Conservation (phyloP, 2,888 invertebrate species). For the Bedellia somnulentella region DNA sequence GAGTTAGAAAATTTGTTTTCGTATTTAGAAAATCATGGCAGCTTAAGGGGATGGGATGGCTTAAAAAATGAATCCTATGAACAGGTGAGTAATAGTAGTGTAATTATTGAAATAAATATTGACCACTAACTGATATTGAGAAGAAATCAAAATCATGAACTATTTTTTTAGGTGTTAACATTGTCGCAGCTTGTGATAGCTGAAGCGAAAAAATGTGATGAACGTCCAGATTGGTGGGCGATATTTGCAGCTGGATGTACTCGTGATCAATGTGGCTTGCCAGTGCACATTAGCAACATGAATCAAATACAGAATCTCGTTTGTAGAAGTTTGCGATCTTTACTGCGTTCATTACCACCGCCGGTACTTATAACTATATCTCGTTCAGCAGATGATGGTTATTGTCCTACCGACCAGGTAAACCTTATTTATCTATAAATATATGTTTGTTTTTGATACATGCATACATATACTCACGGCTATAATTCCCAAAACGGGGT, state of each 20-base stretch:
- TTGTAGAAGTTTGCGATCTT: slow-evolving; percentile 52
- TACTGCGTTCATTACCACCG: slow-evolving; percentile 63
- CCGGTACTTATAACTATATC: slow-evolving; percentile 76
- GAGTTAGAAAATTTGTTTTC: slow-evolving; percentile 69
- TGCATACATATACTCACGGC: background rate
- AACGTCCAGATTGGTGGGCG: slow-evolving; percentile 75
- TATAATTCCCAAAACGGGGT: no score
- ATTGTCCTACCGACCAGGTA: slow-evolving; percentile 78
- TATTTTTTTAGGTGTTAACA: slow-evolving; percentile 28
- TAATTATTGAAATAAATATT: no score
- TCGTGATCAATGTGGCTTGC: slow-evolving; percentile 81
- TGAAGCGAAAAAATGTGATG: slow-evolving; percentile 57
- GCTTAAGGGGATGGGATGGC: slow-evolving; percentile 45
- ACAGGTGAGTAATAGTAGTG: slow-evolving; percentile 31
- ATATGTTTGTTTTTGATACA: background rate
- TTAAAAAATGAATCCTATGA: slow-evolving; percentile 26
- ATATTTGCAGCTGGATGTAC: slow-evolving; percentile 89
- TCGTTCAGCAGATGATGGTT: slow-evolving; percentile 85
- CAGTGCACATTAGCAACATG: slow-evolving; percentile 76
- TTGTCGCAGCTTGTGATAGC: slow-evolving; percentile 47
- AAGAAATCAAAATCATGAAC: background rate
- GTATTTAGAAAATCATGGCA: slow-evolving; percentile 64
- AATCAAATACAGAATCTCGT: slow-evolving; percentile 69
- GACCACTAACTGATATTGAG: no score
- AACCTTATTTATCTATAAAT: background rate